phyloP scores from a whole-genome alignment of 2,888 invertebrate species.

The Sympetrum striolatum region DNA sequence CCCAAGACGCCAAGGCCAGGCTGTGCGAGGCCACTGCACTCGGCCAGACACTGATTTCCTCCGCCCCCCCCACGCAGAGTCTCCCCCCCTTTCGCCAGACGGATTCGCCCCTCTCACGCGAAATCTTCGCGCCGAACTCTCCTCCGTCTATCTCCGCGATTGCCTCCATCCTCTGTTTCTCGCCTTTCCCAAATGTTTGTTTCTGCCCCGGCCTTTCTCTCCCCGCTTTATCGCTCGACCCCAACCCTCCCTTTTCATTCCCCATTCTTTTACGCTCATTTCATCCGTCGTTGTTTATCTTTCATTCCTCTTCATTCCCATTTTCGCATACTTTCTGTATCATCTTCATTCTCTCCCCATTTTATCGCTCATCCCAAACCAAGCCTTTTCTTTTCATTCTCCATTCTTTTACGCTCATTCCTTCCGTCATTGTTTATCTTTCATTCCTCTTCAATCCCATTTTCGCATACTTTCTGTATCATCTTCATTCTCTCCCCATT shows the following conservation, averaged over 20 bases:
- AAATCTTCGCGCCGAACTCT: not conserved
- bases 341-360: too few species aligned
- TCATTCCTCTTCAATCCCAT: too few species aligned
- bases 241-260: not conserved
- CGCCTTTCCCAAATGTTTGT: not conserved
- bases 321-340: too few species aligned
- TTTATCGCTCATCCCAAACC: too few species aligned
- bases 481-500: too few species aligned
- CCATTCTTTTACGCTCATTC: not conserved
- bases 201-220: not conserved
- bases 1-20: slow-evolving; percentile 39
- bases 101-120: not conserved
- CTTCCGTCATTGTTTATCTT: not conserved
- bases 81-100: not conserved
- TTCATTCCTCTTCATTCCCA: too few species aligned
- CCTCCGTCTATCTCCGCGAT: not conserved
- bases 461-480: too few species aligned
- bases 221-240: not conserved
- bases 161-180: not conserved
- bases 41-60: not conserved
- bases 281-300: not conserved
- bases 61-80: not conserved
- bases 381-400: too few species aligned
- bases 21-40: not conserved
- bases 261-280: not conserved